A percentile compares a stretch with the other conserved stretches of the same genome.
Evolutionary conservation across 2,113 vertebrate genomes (phyloP).

Genomic region (Neodon shergylaensis): DNA sequence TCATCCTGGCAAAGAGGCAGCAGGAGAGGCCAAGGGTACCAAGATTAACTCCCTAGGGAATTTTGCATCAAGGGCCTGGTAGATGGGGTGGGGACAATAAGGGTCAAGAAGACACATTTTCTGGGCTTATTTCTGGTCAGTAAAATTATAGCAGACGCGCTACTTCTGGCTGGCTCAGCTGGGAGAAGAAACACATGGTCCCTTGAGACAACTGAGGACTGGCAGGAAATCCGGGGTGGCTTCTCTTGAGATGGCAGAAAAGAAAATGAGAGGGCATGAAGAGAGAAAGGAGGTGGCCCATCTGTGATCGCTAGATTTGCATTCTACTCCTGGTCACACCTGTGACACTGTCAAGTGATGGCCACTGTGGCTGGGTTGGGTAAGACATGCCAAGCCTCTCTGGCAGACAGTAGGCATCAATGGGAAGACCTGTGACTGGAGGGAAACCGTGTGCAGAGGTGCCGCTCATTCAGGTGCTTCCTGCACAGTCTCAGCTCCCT

Average conservation of each 20-base stretch:
- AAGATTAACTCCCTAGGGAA: not conserved
- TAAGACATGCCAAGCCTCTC: not conserved
- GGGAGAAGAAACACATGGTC: not conserved
- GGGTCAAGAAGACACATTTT: not conserved
- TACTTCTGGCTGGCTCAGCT: not conserved
- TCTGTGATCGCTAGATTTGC: not conserved
- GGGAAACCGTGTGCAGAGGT: rapidly evolving
- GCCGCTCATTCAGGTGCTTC: not conserved
- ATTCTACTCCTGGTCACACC: not conserved
- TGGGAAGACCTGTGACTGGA: not conserved
- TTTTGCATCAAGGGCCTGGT: not conserved
- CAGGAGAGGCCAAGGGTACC: not conserved
- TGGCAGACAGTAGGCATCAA: not conserved
- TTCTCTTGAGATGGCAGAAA: not conserved
- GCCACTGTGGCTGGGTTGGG: not conserved
- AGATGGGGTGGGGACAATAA: too few species aligned
- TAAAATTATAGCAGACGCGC: not conserved
- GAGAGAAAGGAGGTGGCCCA: not conserved
- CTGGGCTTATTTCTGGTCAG: not conserved
- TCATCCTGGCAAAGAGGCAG: not conserved
- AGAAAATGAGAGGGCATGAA: not conserved
- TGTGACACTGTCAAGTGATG: not conserved
- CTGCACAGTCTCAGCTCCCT: not conserved
- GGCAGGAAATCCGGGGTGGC: not conserved
- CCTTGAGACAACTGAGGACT: not conserved